phyloP scores from a whole-genome alignment of 2,797 vertebrate species.

The Acipenser transmontanus region DNA sequence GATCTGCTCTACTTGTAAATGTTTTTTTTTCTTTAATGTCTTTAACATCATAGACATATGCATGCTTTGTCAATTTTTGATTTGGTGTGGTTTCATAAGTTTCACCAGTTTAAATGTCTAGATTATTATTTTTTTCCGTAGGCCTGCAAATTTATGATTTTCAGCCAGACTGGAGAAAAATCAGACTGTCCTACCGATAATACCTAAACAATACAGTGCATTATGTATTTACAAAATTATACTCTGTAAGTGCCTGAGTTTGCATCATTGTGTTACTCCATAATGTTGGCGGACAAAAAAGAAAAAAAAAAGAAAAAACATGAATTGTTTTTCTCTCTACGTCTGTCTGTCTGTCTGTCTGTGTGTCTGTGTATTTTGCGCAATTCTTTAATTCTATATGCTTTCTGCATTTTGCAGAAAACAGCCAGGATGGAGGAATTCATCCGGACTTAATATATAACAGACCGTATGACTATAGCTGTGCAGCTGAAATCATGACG shows the following conservation, averaged over 20 bases:
- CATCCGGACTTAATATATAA: constrained; percentile 78
- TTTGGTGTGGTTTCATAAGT: no score
- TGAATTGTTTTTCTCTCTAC: constrained; percentile 57
- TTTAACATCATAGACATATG: no score
- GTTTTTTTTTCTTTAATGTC: no score
- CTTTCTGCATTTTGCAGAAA: constrained; percentile 72
- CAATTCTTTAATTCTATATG: constrained; percentile 69
- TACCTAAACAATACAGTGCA: no score
- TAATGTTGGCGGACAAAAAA: constrained; percentile 17
- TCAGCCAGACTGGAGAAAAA: constrained; percentile 20
- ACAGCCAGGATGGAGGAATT: constrained; percentile 77
- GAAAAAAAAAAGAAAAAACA: constrained; percentile 40
- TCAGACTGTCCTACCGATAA: not conserved
- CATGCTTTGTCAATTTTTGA: no score
- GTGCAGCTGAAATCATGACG: constrained; percentile 69
- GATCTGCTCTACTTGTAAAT: constrained; percentile 12
- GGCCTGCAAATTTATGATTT: constrained; percentile 25
- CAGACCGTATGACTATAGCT: constrained; percentile 77
- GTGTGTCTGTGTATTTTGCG: constrained; percentile 49
- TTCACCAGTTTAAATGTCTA: no score
- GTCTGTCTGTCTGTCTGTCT: constrained; percentile 57
- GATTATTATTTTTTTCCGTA: not conserved
- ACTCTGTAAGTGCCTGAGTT: no score
- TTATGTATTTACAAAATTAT: no score
- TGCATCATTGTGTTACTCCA: no score